Evolutionary conservation across 2,797 vertebrate genomes (phyloP), one percentile per base, ranked within the genome.

Genomic region (Todus mexicanus): DNA sequence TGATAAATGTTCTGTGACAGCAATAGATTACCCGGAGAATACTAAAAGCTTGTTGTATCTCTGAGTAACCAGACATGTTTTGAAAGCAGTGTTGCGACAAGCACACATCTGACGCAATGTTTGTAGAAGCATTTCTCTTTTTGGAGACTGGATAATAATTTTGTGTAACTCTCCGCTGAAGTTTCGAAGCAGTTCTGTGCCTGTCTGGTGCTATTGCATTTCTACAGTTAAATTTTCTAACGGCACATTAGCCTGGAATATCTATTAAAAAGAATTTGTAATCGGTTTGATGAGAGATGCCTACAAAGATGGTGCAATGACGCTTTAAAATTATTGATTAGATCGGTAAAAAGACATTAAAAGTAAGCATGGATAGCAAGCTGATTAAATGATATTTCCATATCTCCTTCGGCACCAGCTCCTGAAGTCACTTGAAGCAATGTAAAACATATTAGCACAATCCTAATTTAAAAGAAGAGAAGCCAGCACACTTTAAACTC

Each of bases 1-100:
- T 95, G 93, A 83, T 72, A 94, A 95, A 84, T 89, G 79, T 83
- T 92, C 84, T 94, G 87, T 94, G 90, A 83, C 95, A 92, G 27
- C 43, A 92, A 40, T 93, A 57, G 35, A 73, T 84, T 88, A 82
- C 64, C 57, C 74, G 54, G 83, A 78, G 87, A 79, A 9, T 43
- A 53, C 40, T 70, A 71, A 68, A 71, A 85, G 81, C 10, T 42
- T 64, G 43, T 53, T 42, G 26, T 54, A 70, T 40, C 81, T 81
- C 42, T 33, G 56, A 81, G 35, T 56, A 79, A 91, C 43, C 56
- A 80, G 84, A 82, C 10, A 8, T 12, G 26, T 48, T 94, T 79
- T 61, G 66, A 90, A 42, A 5, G 42, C 3, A 29, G 8, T 17
- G 37, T 11, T 45, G 60, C 9, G 23, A 72, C 50, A 75, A 75